Evolutionary conservation across 2,113 vertebrate genomes (phyloP).

Genomic region (Stigmatopora nigra): DNA sequence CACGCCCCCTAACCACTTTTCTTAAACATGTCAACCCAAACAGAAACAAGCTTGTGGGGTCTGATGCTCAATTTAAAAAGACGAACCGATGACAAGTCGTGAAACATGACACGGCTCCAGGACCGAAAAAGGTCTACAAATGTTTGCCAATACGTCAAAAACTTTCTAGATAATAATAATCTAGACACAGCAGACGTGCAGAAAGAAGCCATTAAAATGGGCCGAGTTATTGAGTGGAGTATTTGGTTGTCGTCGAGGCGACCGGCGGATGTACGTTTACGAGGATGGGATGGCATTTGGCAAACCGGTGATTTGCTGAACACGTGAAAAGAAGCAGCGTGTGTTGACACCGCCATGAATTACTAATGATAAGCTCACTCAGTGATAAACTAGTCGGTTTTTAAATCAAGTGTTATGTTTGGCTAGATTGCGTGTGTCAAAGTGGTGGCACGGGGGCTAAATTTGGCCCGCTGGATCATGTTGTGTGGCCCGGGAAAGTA

Average conservation of each 20-base stretch:
- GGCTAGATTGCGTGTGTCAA: no score
- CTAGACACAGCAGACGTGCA: neutral
- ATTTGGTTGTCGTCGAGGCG: neutral
- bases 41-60: slow-evolving; percentile 5
- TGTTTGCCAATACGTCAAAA: slow-evolving; percentile 9
- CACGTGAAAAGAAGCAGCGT: neutral
- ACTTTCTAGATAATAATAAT: neutral
- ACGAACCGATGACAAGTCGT: neutral
- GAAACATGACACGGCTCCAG: slow-evolving; percentile 14
- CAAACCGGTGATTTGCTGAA: neutral
- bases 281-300: neutral
- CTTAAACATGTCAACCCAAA: slow-evolving; percentile 4
- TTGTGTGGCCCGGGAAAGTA: no score
- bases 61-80: slow-evolving; percentile 5
- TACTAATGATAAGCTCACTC: neutral
- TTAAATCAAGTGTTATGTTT: neutral
- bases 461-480: no score
- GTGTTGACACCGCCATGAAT: neutral
- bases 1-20: slow-evolving; percentile 6
- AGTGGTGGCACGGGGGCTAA: no score
- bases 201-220: neutral
- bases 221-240: neutral
- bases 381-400: neutral
- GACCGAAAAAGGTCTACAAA: neutral
- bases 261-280: neutral